phyloP scores from a whole-genome alignment of 2,888 invertebrate genomes.

The Cantharis rustica region DNA sequence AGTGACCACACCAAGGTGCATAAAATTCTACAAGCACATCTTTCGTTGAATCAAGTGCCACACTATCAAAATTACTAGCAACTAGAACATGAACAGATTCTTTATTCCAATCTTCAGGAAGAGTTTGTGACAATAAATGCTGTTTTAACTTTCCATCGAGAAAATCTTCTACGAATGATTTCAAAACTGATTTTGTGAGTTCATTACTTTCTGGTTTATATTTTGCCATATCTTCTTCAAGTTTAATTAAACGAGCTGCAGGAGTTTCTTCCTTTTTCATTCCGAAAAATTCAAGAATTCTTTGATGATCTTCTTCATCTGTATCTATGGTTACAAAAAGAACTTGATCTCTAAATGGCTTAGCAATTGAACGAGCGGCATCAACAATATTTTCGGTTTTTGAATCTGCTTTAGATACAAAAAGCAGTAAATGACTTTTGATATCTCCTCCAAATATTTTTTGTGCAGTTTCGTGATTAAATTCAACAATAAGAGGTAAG shows the following conservation, averaged over 20 bases:
- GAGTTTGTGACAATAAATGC: conserved; percentile 90
- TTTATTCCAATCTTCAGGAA: conserved; percentile 97
- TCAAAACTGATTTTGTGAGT: conserved; percentile 69
- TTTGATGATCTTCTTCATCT: conserved; percentile 92
- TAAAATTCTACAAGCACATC: conserved; percentile 98
- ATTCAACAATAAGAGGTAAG: conserved; percentile 91
- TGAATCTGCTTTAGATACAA: conserved; percentile 89
- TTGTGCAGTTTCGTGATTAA: conserved; percentile 96
- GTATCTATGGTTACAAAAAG: conserved; percentile 95
- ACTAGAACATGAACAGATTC: conserved; percentile 92
- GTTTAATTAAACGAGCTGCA: conserved; percentile 86
- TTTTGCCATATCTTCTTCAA: conserved; percentile 97
- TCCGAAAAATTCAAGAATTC: conserved; percentile 98
- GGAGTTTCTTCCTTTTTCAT: conserved; percentile 94
- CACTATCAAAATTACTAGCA: conserved; percentile 92
- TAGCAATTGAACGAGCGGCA: conserved; percentile 81
- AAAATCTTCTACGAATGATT: conserved; percentile 86
- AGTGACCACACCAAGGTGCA: conserved; percentile 99
- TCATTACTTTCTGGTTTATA: conserved; percentile 88
- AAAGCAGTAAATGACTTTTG: conserved; percentile 94
- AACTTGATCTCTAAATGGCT: conserved; percentile 88
- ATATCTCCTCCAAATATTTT: conserved; percentile 98
- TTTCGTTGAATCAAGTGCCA: conserved; percentile 85
- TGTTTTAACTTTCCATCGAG: conserved; percentile 92
- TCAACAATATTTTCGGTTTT: conserved; percentile 78